Conservation (phyloP, 2,888 invertebrate genomes). For the Deroplatys truncata region DNA sequence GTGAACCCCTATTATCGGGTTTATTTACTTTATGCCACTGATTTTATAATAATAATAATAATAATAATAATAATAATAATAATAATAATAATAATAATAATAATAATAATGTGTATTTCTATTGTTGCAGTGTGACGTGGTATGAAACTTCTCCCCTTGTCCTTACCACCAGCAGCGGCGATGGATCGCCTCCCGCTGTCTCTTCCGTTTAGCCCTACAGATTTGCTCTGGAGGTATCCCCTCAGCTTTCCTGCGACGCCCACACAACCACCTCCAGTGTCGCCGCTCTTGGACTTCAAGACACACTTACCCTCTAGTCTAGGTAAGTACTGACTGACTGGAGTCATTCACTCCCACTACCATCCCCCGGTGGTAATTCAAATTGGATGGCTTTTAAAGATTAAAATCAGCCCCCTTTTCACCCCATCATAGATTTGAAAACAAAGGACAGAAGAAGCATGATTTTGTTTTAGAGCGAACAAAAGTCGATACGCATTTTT, state of each 20-base stretch:
- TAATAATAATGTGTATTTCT: background rate
- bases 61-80: too few species aligned
- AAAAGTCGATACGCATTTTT: too few species aligned
- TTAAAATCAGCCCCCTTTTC: too few species aligned
- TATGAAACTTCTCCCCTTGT: conserved; percentile 56
- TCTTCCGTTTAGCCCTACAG: conserved; percentile 74
- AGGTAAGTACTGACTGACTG: conserved; percentile 40
- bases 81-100: too few species aligned
- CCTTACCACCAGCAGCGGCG: conserved; percentile 63
- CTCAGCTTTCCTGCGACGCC: conserved; percentile 46
- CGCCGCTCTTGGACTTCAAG: conserved; percentile 70
- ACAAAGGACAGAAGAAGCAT: too few species aligned
- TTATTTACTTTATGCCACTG: too few species aligned
- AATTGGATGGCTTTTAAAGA: too few species aligned
- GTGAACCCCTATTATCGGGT: too few species aligned
- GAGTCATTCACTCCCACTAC: too few species aligned
- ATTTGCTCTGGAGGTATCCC: conserved; percentile 85
- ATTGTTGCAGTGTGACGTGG: background rate
- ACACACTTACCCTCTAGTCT: conserved; percentile 78
- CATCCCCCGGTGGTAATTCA: background rate
- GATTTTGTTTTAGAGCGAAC: too few species aligned
- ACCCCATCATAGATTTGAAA: too few species aligned
- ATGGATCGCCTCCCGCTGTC: conserved; percentile 73
- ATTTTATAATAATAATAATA: too few species aligned
- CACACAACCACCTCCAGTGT: conserved; percentile 37